These are phyloP conservation scores for Echinometra lucunter DNA, from an alignment of 53 echinoderm and acorn worm species.

Conservation along the genomic window DNA sequence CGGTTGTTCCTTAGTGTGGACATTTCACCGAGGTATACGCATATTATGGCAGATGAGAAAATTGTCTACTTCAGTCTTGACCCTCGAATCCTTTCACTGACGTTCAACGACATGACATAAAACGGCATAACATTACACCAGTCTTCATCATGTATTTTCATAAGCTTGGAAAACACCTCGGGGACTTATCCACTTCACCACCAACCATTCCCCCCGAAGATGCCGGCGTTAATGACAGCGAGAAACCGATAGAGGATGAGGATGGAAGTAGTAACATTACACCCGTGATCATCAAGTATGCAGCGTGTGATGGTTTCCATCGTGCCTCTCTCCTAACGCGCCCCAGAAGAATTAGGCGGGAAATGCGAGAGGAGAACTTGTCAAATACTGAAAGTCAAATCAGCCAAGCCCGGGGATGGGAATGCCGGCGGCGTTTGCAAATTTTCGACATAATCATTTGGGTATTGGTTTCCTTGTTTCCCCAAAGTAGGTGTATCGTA, in stretches of 20 bases:
- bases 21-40: background rate
- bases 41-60: background rate
- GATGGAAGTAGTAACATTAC: slow-evolving; percentile 35
- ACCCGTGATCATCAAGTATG: slow-evolving; percentile 25
- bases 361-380: background rate
- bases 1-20: background rate
- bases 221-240: background rate
- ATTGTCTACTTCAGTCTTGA: background rate
- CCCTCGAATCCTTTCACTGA: background rate
- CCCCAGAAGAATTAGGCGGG: slow-evolving; percentile 26
- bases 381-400: slow-evolving; percentile 24
- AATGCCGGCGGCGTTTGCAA: slow-evolving; percentile 33
- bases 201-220: slow-evolving; percentile 5
- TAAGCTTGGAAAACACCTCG: background rate
- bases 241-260: background rate
- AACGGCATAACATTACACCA: slow-evolving; percentile 24
- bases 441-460: slow-evolving; percentile 34
- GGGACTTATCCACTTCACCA: slow-evolving; percentile 25
- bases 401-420: background rate
- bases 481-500: slow-evolving; percentile 33
- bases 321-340: background rate
- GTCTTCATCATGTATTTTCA: background rate
- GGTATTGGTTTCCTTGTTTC: background rate
- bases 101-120: background rate
- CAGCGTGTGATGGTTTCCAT: background rate